These are phyloP conservation scores for Mellilla xanthometata DNA, from an alignment of 2,888 invertebrate species.

Conservation along the genomic window DNA sequence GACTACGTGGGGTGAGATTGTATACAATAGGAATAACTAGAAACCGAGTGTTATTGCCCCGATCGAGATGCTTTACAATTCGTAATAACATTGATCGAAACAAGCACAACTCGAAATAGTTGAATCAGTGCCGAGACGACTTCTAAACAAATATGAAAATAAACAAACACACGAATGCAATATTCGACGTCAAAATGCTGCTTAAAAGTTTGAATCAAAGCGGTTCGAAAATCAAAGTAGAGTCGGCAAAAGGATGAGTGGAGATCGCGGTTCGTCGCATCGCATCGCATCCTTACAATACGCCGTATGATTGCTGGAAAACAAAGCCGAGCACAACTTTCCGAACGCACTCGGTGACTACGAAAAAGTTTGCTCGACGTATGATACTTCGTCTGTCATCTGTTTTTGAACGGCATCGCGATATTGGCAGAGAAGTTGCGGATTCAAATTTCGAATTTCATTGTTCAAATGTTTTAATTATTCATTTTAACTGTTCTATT, in stretches of 20 bases:
- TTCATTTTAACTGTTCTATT: too few species aligned
- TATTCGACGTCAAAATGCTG: slow-evolving; percentile 73
- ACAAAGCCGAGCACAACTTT: slow-evolving; percentile 70
- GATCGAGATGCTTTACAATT: slow-evolving; percentile 59
- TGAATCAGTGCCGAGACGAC: slow-evolving; percentile 44
- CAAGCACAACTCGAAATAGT: slow-evolving; percentile 11
- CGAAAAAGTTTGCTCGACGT: slow-evolving; percentile 67
- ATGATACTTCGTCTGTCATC: slow-evolving; percentile 45
- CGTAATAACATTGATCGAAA: slow-evolving; percentile 56
- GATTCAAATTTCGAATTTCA: slow-evolving; percentile 20
- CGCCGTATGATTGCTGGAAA: slow-evolving; percentile 71
- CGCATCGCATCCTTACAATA: slow-evolving; percentile 80
- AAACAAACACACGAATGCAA: slow-evolving; percentile 73
- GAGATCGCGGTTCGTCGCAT: slow-evolving; percentile 49
- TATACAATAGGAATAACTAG: slow-evolving; percentile 73
- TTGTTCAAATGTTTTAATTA: slow-evolving; percentile 13
- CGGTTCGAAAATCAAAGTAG: slow-evolving; percentile 74
- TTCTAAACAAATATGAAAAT: slow-evolving; percentile 68
- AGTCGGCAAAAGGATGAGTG: slow-evolving; percentile 68
- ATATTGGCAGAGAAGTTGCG: slow-evolving; percentile 23
- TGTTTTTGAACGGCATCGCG: slow-evolving; percentile 37
- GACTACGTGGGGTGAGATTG: slow-evolving; percentile 67
- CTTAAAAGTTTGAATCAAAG: slow-evolving; percentile 79
- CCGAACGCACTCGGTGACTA: slow-evolving; percentile 48
- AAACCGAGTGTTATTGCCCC: slow-evolving; percentile 76